A percentile compares a stretch with the other conserved stretches of the same genome.
These are phyloP conservation scores for Orbicella faveolata DNA, from an alignment of 64 coral and sea anemone genomes.

Conservation along the genomic window DNA sequence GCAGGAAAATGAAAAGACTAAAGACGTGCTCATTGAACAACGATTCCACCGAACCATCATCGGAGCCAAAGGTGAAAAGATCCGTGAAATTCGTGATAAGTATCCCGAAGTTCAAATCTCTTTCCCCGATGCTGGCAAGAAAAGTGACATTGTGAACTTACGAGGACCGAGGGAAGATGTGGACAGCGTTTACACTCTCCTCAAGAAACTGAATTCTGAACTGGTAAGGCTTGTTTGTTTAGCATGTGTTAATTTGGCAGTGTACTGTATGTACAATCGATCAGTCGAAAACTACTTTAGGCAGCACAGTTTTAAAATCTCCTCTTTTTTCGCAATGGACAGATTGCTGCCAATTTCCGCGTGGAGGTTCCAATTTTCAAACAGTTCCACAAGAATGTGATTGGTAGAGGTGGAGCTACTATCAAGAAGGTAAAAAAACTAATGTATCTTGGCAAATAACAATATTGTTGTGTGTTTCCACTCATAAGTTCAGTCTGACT, in stretches of 20 bases:
- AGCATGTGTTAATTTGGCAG: not conserved
- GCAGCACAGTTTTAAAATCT: no score
- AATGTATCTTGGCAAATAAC: no score
- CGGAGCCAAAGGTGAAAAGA: conserved; percentile 88
- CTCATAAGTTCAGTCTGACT: not conserved
- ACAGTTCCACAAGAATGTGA: conserved; percentile 97
- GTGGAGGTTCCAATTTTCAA: conserved; percentile 95
- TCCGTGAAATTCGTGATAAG: conserved; percentile 90
- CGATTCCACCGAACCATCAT: conserved; percentile 95
- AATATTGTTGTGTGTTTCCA: not conserved
- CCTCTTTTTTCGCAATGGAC: not conserved
- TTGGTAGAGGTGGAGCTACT: conserved; percentile 90
- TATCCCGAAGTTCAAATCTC: conserved; percentile 95
- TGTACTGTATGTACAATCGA: not conserved
- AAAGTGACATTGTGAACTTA: conserved; percentile 86
- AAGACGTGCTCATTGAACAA: conserved; percentile 92
- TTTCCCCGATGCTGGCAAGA: conserved; percentile 83
- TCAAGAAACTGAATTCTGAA: conserved; percentile 96
- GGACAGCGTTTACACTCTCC: conserved; percentile 83
- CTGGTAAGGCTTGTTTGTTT: conserved; percentile 45
- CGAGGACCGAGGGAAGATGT: conserved; percentile 90
- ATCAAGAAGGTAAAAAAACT: conserved; percentile 81
- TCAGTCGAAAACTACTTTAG: not conserved
- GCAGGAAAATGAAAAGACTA: conserved; percentile 96
- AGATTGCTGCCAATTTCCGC: conserved; percentile 88